Evolutionary conservation across 1,140 invertebrate genomes (phyloP).

Genomic region (Branchinecta lindahli): DNA sequence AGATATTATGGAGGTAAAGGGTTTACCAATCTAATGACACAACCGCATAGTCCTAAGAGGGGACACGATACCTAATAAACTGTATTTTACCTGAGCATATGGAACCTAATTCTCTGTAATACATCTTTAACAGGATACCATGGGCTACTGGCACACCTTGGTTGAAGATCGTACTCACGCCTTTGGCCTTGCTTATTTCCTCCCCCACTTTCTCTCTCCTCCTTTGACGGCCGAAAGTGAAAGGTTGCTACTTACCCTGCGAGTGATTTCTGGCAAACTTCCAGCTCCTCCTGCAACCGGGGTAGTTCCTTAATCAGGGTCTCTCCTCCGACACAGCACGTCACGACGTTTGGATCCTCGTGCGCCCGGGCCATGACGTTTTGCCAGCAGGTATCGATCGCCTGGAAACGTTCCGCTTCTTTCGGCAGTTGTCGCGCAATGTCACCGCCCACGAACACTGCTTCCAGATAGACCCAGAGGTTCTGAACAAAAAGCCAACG

Average conservation of each 20-base stretch:
- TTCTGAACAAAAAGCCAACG: slow-evolving; percentile 93
- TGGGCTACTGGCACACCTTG: too few relatives aligned
- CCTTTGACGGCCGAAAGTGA: neutral
- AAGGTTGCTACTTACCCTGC: slow-evolving; percentile 46
- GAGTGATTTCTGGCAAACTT: slow-evolving; percentile 89
- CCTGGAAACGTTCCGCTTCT: slow-evolving; percentile 83
- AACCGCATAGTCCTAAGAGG: too few relatives aligned
- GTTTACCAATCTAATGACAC: too few relatives aligned
- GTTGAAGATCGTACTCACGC: too few relatives aligned
- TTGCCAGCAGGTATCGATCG: slow-evolving; percentile 96
- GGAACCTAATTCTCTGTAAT: too few relatives aligned
- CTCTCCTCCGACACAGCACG: slow-evolving; percentile 90
- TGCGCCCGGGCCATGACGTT: slow-evolving; percentile 92
- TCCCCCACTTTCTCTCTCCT: neutral
- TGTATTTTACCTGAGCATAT: too few relatives aligned
- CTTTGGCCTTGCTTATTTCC: too few relatives aligned
- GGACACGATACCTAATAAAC: too few relatives aligned
- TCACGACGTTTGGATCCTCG: slow-evolving; percentile 84
- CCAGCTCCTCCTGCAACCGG: slow-evolving; percentile 89
- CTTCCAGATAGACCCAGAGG: slow-evolving; percentile 89
- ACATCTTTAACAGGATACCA: too few relatives aligned
- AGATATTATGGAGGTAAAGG: too few relatives aligned
- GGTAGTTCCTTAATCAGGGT: slow-evolving; percentile 76
- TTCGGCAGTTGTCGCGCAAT: slow-evolving; percentile 94
- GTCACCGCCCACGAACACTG: slow-evolving; percentile 93